A percentile compares a stretch with the other conserved stretches of the same genome.
These are phyloP conservation scores for Silurus asotus DNA, from an alignment of 2,113 vertebrate genomes.

Conservation along the genomic window DNA sequence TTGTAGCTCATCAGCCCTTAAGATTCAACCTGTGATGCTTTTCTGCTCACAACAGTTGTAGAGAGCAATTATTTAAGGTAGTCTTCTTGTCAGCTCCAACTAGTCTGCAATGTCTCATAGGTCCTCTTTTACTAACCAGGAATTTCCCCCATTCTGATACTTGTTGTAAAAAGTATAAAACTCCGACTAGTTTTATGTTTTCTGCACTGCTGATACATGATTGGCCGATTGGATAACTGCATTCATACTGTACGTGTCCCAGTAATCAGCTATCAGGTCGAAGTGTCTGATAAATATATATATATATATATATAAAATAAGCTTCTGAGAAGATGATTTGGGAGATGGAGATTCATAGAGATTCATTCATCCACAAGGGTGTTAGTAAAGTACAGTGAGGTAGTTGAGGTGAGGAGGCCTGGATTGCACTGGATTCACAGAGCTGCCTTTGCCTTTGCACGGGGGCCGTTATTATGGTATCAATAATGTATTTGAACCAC, in stretches of 20 bases:
- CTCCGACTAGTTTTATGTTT: background rate
- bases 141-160: background rate
- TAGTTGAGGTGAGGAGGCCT: no score
- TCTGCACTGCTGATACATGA: background rate
- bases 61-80: background rate
- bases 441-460: no score
- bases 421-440: no score
- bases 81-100: background rate
- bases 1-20: background rate
- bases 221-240: background rate
- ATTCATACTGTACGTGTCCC: background rate
- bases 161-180: background rate
- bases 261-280: no score
- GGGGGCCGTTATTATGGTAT: background rate
- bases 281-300: no score
- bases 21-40: background rate
- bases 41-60: background rate
- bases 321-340: no score
- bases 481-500: background rate
- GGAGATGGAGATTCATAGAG: no score
- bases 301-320: no score
- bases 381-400: no score
- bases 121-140: background rate
- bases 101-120: background rate
- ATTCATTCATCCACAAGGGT: no score